A percentile compares a stretch with the other conserved stretches of the same genome.
These are phyloP conservation scores for Cylas formicarius DNA, from an alignment of 1,140 invertebrate species.

Conservation along the genomic window DNA sequence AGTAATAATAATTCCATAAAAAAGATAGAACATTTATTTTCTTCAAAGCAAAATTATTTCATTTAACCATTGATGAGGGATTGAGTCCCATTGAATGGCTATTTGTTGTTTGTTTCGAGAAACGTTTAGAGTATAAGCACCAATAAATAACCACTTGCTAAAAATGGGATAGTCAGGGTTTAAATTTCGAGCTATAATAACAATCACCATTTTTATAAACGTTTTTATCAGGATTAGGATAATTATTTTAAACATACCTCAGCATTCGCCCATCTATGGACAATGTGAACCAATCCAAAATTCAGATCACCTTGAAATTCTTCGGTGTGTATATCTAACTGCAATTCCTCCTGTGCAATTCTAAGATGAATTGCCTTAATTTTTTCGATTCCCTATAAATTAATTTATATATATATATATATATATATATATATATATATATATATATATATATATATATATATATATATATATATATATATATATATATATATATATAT, in stretches of 20 bases:
- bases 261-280: conserved; percentile 91
- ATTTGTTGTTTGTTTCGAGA: not conserved
- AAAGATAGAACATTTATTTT: no score
- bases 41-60: no score
- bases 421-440: no score
- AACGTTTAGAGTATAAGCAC: not conserved
- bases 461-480: no score
- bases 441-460: no score
- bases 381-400: conserved; percentile 48
- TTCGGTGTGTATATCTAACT: conserved; percentile 47
- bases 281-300: conserved; percentile 87
- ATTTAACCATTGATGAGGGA: no score
- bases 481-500: conserved; percentile 1
- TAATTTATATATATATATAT: no score
- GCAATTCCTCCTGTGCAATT: conserved; percentile 43
- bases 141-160: not conserved
- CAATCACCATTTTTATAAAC: not conserved
- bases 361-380: conserved; percentile 47
- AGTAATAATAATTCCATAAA: no score
- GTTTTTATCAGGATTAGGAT: not conserved
- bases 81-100: not conserved
- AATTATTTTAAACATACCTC: conserved; percentile 50
- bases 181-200: conserved; percentile 1
- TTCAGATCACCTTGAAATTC: conserved; percentile 63
- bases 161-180: no score